Percentiles rank a stretch among this genome's conserved stretches.
These are phyloP conservation scores for Allochrocebus solatus DNA, from an alignment of 2,797 vertebrate genomes.

Conservation along the genomic window DNA sequence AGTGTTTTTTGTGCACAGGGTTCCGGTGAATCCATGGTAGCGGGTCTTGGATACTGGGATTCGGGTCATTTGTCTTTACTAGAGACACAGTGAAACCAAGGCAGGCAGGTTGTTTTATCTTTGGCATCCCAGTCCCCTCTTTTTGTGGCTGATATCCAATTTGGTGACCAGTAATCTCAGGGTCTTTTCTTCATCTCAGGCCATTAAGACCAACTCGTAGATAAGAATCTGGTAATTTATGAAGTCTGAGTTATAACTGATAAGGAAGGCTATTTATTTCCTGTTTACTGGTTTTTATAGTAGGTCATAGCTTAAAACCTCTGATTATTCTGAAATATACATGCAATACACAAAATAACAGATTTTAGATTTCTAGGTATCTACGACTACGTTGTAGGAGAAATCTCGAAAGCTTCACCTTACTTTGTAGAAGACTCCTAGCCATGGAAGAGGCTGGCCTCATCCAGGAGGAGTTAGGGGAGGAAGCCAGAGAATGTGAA, in stretches of 20 bases:
- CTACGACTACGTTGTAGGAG: neutral
- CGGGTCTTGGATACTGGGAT: neutral
- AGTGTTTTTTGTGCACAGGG: neutral
- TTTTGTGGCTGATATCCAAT: neutral
- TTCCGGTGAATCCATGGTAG: neutral
- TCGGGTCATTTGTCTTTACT: neutral
- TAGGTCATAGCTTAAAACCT: neutral
- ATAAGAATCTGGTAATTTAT: neutral
- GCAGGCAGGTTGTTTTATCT: neutral
- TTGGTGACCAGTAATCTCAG: neutral
- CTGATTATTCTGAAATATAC: neutral
- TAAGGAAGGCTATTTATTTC: neutral
- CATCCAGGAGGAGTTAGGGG: neutral
- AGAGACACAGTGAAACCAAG: neutral
- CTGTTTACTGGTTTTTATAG: neutral
- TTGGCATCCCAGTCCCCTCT: neutral
- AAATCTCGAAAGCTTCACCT: neutral
- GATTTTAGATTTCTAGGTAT: neutral
- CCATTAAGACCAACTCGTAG: neutral
- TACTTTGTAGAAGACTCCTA: neutral
- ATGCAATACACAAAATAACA: neutral
- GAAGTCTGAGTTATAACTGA: neutral
- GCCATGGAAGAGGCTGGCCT: neutral
- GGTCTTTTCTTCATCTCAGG: neutral
- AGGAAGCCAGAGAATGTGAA: neutral